Evolutionary conservation across 2,113 vertebrate genomes (phyloP), one percentile per base, ranked within the genome.

Genomic region (Syngnathus scovelli): DNA sequence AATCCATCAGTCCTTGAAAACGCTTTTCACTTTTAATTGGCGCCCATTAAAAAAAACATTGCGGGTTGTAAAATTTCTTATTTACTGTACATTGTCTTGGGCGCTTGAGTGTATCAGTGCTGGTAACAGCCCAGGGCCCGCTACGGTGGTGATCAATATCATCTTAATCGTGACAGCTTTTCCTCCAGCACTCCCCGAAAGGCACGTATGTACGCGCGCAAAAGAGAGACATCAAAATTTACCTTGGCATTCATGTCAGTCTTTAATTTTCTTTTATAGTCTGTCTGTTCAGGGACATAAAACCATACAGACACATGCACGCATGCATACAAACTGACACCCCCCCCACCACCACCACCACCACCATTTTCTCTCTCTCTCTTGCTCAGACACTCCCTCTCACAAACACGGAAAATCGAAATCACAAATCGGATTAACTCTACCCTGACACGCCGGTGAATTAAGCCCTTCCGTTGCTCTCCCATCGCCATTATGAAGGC

Each of bases 401-500:
- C 79, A 73, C 87, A 89, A 85, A 89, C 85, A 87, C 81, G 84
- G 79, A 87, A 87, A 89, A 89, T 88, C 84, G 85, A 88, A 89
- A 89, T 89, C 86, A 83, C 83, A 89, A 89, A 90, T 90, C 88
- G 84, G 86, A 88, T 90, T 88, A 89, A 88, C 86, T 87, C 87
- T 85, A 33, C 78, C 78, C 86, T 75, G 87, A 89, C 89, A 87
- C 82, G 64, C 86, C 85, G 85, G 84, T 86, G 87, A 86, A 89
- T 89, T 79, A 88, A 89, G 84, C 84, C 72, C 85, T 90, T 86
- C 85, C 86, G 79, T 79, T 81, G 74, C 85, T 82, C 84, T 81
- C 86, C 78, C 72, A 76, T 81, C 86, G 78, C 85, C 78, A 87
- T 89, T 86, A 86, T 87, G 82, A 80, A 85, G 70, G 78, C 83